phyloP scores from a whole-genome alignment of 2,888 invertebrate genomes.

The Pycnomerus fuliginosus region DNA sequence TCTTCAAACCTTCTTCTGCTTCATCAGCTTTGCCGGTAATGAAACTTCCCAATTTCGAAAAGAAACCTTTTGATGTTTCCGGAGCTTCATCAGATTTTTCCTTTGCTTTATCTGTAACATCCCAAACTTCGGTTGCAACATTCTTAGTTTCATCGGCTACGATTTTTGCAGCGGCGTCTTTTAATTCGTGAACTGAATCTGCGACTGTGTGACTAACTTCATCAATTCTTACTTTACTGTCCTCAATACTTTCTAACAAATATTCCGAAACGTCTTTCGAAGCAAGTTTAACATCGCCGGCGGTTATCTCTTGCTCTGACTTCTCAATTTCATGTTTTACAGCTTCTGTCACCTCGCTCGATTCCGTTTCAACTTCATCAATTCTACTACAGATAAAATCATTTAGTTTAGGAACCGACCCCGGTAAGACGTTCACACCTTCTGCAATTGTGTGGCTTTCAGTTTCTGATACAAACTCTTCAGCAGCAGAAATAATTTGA shows the following conservation, averaged over 20 bases:
- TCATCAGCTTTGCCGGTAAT: slow-evolving; percentile 24
- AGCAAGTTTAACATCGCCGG: neutral
- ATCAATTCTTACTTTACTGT: too few relatives aligned
- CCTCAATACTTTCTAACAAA: too few relatives aligned
- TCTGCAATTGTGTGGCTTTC: too few relatives aligned
- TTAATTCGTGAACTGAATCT: slow-evolving; percentile 13
- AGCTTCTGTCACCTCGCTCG: too few relatives aligned
- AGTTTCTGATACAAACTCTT: slow-evolving; percentile 11
- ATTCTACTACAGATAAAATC: too few relatives aligned
- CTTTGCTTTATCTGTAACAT: slow-evolving; percentile 29
- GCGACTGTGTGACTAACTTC: slow-evolving; percentile 10
- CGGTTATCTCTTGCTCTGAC: neutral
- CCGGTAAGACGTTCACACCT: too few relatives aligned
- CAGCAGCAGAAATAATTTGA: slow-evolving; percentile 13
- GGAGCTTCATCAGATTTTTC: slow-evolving; percentile 24
- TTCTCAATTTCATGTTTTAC: neutral
- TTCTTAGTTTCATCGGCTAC: slow-evolving; percentile 2
- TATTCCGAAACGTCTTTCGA: too few relatives aligned
- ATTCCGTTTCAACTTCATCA: too few relatives aligned
- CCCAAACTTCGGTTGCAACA: slow-evolving; percentile 22
- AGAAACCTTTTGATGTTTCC: slow-evolving; percentile 25
- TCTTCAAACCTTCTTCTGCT: slow-evolving; percentile 20
- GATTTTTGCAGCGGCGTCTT: neutral
- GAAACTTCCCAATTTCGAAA: slow-evolving; percentile 25
- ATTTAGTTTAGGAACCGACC: too few relatives aligned